phyloP scores from a whole-genome alignment of 1,140 invertebrate genomes.

The Tachypleus tridentatus region DNA sequence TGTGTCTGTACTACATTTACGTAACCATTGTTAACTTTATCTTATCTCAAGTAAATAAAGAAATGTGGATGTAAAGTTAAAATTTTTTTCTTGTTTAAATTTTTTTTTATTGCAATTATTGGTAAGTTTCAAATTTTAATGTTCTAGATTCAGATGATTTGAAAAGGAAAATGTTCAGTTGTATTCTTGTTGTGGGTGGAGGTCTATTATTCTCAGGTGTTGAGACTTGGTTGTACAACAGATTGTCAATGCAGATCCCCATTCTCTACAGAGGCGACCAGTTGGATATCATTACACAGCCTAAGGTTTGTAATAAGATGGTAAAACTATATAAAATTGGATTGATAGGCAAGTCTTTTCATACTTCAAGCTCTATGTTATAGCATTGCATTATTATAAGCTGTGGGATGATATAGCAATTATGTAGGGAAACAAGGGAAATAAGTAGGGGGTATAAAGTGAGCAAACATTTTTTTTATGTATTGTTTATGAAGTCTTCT shows the following conservation, averaged over 20 bases:
- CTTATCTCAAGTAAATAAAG: no score
- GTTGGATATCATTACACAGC: constrained; percentile 64
- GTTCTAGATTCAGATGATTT: constrained; percentile 55
- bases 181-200: constrained; percentile 71
- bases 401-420: no score
- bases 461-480: no score
- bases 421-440: no score
- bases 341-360: no score
- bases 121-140: constrained; percentile 14
- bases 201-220: constrained; percentile 78
- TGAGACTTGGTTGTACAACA: constrained; percentile 74
- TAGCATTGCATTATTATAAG: no score
- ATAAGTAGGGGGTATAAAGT: no score
- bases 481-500: no score
- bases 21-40: not conserved
- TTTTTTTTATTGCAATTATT: constrained; percentile 15
- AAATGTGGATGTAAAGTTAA: not conserved
- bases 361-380: no score
- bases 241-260: constrained; percentile 69
- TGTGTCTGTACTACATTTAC: not conserved
- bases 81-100: not conserved
- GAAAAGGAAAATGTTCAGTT: constrained; percentile 88
- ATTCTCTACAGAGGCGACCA: constrained; percentile 43
- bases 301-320: constrained; percentile 43
- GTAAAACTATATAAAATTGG: no score